phyloP scores from a whole-genome alignment of 1,140 invertebrate species.

The Trichonephila inaurata region DNA sequence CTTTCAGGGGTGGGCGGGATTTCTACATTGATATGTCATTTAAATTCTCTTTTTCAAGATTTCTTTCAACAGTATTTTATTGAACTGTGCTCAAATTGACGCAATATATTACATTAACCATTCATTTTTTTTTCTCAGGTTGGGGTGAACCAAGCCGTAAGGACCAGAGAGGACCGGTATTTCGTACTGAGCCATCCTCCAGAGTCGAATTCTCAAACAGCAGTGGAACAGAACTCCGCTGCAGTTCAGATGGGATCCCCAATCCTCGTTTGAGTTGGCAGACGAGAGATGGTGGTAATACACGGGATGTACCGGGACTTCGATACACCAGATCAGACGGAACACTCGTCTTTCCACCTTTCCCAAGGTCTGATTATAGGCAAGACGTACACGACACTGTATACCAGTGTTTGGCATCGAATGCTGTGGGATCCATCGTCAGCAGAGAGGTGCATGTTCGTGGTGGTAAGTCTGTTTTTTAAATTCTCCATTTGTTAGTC shows the following conservation, averaged over 20 bases:
- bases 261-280: conserved; percentile 93
- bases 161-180: conserved; percentile 87
- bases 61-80: too few species aligned
- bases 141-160: conserved; percentile 23
- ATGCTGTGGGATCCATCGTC: conserved; percentile 92
- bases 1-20: fast-evolving
- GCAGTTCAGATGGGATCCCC: conserved; percentile 93
- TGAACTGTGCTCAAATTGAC: neutral
- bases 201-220: conserved; percentile 96
- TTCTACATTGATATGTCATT: too few species aligned
- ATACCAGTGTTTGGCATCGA: conserved; percentile 93
- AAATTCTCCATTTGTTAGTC: too few species aligned
- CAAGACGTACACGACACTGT: conserved; percentile 83
- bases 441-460: conserved; percentile 95
- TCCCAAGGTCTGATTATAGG: conserved; percentile 80
- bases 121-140: conserved; percentile 10
- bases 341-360: conserved; percentile 81
- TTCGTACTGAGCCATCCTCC: conserved; percentile 94
- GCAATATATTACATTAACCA: neutral
- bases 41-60: too few species aligned
- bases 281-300: conserved; percentile 84
- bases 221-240: conserved; percentile 94
- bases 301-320: conserved; percentile 85
- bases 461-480: conserved; percentile 87
- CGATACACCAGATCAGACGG: conserved; percentile 84